Percentiles rank a stretch among this genome's conserved stretches.
These are phyloP conservation scores for Dicaeum eximium DNA, from an alignment of 2,113 vertebrate species.

Conservation along the genomic window DNA sequence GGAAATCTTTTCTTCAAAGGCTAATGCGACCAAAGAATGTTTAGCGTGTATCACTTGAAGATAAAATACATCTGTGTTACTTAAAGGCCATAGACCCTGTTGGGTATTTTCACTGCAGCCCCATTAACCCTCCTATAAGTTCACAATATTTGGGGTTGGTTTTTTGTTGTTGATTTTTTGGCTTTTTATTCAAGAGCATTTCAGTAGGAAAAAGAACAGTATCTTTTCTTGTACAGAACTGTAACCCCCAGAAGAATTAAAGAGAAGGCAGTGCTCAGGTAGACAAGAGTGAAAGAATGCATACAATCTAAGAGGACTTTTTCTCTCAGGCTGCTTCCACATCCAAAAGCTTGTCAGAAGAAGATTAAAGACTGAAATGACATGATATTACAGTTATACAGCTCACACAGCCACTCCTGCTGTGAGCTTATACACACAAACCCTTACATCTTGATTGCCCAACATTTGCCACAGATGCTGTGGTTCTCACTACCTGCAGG, in stretches of 20 bases:
- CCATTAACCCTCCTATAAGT: not conserved
- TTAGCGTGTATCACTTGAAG: not conserved
- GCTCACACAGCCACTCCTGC: not conserved
- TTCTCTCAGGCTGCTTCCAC: not conserved
- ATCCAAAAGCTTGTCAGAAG: not conserved
- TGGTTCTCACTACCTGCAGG: not conserved
- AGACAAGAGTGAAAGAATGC: not conserved
- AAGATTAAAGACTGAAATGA: not conserved
- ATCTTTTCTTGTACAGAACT: not conserved
- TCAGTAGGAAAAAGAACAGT: not conserved
- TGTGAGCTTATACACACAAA: not conserved
- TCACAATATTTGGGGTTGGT: not conserved
- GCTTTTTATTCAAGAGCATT: not conserved
- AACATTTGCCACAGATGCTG: not conserved
- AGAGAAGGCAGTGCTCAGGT: not conserved
- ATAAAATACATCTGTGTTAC: slow-evolving; percentile 1
- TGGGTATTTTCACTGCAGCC: not conserved
- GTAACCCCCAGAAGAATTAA: not conserved
- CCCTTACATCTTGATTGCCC: not conserved
- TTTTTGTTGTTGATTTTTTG: too few species aligned
- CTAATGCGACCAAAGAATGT: not conserved
- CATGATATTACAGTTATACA: not conserved
- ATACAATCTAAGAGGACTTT: not conserved
- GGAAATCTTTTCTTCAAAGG: slow-evolving; percentile 51
- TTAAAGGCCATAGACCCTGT: not conserved